Conservation (phyloP, 2,888 invertebrate genomes). For the Troides helena region DNA sequence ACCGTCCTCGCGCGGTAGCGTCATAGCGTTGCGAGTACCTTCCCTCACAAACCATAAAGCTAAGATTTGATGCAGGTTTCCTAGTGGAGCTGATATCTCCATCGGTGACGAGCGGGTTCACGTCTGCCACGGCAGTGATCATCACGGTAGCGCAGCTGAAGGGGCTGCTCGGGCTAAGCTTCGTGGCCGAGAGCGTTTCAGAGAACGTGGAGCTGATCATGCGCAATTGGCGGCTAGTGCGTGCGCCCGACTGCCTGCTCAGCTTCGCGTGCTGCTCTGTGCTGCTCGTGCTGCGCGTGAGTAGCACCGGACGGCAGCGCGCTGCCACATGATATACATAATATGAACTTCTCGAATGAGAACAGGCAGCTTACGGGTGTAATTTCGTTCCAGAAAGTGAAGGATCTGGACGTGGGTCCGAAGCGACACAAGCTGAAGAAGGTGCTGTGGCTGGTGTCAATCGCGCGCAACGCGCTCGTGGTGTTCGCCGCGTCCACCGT, state of each 20-base stretch:
- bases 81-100: slow-evolving; percentile 91
- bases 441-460: slow-evolving; percentile 86
- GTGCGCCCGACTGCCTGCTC: slow-evolving; percentile 82
- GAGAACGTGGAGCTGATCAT: slow-evolving; percentile 79
- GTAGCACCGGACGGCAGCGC: slow-evolving; percentile 32
- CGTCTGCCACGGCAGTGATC: slow-evolving; percentile 90
- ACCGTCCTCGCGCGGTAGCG: too few species aligned
- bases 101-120: slow-evolving; percentile 91
- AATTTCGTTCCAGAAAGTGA: slow-evolving; percentile 77
- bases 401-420: slow-evolving; percentile 72
- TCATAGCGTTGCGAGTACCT: too few species aligned
- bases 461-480: slow-evolving; percentile 88
- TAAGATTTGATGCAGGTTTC: slow-evolving; percentile 82
- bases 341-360: too few species aligned
- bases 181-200: slow-evolving; percentile 83
- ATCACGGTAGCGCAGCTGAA: slow-evolving; percentile 88
- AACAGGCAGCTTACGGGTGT: not conserved
- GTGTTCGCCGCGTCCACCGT: slow-evolving; percentile 83
- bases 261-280: slow-evolving; percentile 83
- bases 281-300: slow-evolving; percentile 85
- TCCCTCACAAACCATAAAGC: too few species aligned
- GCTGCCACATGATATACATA: too few species aligned
- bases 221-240: slow-evolving; percentile 71
- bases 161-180: slow-evolving; percentile 85
- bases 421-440: slow-evolving; percentile 72